A percentile compares a stretch with the other conserved stretches of the same genome.
phyloP scores from a whole-genome alignment of 2,888 invertebrate species.

The Phortica okadai region DNA sequence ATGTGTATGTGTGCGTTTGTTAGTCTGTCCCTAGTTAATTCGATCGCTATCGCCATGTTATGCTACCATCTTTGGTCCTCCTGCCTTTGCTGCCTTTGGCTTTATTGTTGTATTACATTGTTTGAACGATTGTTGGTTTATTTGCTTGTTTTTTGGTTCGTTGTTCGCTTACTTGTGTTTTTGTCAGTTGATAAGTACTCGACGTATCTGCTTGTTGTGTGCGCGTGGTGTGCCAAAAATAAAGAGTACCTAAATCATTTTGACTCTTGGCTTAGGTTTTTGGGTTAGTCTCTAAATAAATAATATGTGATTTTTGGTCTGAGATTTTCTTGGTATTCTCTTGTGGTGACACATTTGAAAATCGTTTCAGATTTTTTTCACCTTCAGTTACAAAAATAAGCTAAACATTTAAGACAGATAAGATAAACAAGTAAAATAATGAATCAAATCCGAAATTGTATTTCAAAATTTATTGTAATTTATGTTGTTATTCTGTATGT shows the following conservation, averaged over 20 bases:
- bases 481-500: slow-evolving; percentile 14
- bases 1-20: slow-evolving; percentile 5
- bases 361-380: slow-evolving; percentile 51
- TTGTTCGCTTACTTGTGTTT: slow-evolving; percentile 19
- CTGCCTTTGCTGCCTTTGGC: background rate
- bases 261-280: slow-evolving; percentile 2
- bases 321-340: slow-evolving; percentile 2
- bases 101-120: slow-evolving; percentile 25
- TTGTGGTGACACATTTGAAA: background rate
- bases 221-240: slow-evolving; percentile 15
- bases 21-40: slow-evolving; percentile 25
- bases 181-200: slow-evolving; percentile 31
- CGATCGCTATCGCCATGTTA: slow-evolving; percentile 27
- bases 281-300: background rate
- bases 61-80: background rate
- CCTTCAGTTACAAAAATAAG: slow-evolving; percentile 37
- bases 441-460: too few relatives aligned
- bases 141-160: background rate
- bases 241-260: slow-evolving; percentile 17
- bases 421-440: too few relatives aligned
- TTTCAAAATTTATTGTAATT: too few relatives aligned
- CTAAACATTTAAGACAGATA: too few relatives aligned
- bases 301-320: background rate
- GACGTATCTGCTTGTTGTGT: background rate
- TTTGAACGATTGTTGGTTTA: background rate